Base-by-base conservation (phyloP, 2,113 vertebrate genomes). In the Talpa occidentalis region DNA sequence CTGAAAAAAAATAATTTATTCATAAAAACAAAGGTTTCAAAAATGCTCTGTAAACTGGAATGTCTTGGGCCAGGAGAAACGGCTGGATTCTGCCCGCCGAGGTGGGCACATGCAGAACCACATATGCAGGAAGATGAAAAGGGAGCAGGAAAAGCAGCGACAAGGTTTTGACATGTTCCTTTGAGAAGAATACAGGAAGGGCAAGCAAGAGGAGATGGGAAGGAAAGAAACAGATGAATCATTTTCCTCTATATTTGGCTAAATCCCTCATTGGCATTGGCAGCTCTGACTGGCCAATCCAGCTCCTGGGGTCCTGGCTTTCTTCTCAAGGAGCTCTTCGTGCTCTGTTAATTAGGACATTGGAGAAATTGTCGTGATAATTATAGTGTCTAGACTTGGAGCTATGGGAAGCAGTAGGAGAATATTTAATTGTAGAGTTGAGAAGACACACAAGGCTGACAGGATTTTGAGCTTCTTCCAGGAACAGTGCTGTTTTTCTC, bases 341-440 rank as follows among this genome's bases (percentile, higher is more conserved):
- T 93, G 95, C 69, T 94, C 62, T 67, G 70, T 44, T 95, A 87
- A 93, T 94, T 84, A 90, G 95, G 80, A 91, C 72, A 81, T 35
- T 73, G 80, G 92, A 84, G 89, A 77, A 80, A 66, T 35, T 78
- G 84, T 90, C 90, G 35, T 74, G 80, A 77, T 92, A 96, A 95
- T 97, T 94, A 94, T 0, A 84, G 82, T 56, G 88, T 93, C 93
- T 87, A 96, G 92, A 92, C 83, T 79, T 77, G 92, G 37, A 95
- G 74, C 90, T 96, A n/a, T 12, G 56, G 66, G 93, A 96, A 87
- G 87, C 90, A 78, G 83, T 19, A 64, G 49, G 93, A 92, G 80
- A 94, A 90, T 78, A 77, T 92, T 95, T 95, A 94, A 96, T 84
- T 96, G 83, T 67, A 64, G 90, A 90, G 70, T n/a, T 72, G 56